Evolutionary conservation across 2,797 vertebrate species (phyloP).

Genomic region (Pterois miles): DNA sequence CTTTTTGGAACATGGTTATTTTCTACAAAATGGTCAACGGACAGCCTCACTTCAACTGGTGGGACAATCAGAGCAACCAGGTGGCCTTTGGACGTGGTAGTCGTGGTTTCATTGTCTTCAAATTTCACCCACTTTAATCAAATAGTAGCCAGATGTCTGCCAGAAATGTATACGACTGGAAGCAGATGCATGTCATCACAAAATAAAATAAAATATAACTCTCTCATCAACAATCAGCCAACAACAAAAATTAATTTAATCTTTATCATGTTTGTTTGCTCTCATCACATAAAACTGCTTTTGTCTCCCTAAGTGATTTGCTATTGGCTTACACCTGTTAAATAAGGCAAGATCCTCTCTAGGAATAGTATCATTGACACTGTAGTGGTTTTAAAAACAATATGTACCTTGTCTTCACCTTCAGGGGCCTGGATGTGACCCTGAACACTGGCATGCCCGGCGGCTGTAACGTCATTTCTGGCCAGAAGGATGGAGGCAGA

Average conservation of each 20-base stretch:
- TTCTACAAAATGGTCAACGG: slow-evolving; percentile 93
- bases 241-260: too few species aligned
- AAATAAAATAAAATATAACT: too few species aligned
- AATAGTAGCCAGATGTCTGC: too few species aligned
- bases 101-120: slow-evolving; percentile 93
- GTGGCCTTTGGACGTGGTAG: slow-evolving; percentile 93
- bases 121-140: slow-evolving; percentile 50
- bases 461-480: slow-evolving; percentile 93
- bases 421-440: slow-evolving; percentile 83
- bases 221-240: too few species aligned
- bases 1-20: slow-evolving; percentile 91
- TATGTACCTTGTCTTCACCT: neutral
- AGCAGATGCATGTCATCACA: too few species aligned
- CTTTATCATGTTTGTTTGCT: too few species aligned
- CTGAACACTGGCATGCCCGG: slow-evolving; percentile 89
- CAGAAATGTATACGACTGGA: too few species aligned
- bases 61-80: slow-evolving; percentile 94
- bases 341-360: too few species aligned
- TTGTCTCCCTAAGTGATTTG: too few species aligned
- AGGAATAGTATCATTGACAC: neutral
- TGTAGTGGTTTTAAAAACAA: neutral
- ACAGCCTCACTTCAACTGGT: slow-evolving; percentile 91
- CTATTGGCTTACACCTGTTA: too few species aligned
- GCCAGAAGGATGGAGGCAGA: slow-evolving; percentile 81
- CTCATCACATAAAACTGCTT: too few species aligned